These are phyloP conservation scores for Lasaia peninsularis DNA, from an alignment of 1,140 invertebrate genomes.

Conservation along the genomic window DNA sequence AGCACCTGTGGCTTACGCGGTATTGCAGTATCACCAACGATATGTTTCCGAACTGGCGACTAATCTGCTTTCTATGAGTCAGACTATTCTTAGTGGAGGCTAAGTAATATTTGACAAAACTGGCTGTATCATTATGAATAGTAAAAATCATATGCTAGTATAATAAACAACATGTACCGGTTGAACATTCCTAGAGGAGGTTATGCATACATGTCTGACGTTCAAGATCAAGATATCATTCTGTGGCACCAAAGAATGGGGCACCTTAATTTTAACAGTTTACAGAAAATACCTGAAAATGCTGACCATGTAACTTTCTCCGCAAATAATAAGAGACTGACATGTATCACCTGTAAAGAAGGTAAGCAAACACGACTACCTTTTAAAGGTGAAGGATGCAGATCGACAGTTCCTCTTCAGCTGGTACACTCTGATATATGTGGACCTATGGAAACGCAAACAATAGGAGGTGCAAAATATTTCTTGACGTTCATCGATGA, in stretches of 20 bases:
- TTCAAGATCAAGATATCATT: constrained; percentile 26
- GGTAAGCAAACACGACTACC: constrained; percentile 35
- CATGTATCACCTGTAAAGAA: constrained; percentile 30
- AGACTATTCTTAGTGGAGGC: no score
- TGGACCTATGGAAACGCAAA: constrained; percentile 55
- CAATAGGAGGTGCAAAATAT: constrained; percentile 46
- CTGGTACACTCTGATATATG: constrained; percentile 57
- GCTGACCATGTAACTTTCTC: constrained; percentile 26
- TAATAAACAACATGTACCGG: constrained; percentile 22
- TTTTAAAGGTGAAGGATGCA: constrained; percentile 18
- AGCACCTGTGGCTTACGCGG: constrained; percentile 5
- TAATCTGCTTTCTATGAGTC: no score
- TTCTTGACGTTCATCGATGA: constrained; percentile 67
- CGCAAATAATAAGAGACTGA: constrained; percentile 25
- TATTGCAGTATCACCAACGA: constrained; percentile 3
- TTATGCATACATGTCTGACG: constrained; percentile 34
- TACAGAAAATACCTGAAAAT: constrained; percentile 30
- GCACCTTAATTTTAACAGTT: constrained; percentile 35
- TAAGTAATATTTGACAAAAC: constrained; percentile 1
- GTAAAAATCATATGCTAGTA: no score
- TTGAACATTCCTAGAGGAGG: constrained; percentile 18
- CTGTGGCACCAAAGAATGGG: constrained; percentile 39
- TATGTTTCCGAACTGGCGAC: no score
- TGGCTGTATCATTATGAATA: constrained; percentile 9
- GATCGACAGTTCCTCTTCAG: constrained; percentile 10